Evolutionary conservation across 2,888 invertebrate species (phyloP), one percentile per base, ranked within the genome.

Genomic region (Orgyia antiqua): DNA sequence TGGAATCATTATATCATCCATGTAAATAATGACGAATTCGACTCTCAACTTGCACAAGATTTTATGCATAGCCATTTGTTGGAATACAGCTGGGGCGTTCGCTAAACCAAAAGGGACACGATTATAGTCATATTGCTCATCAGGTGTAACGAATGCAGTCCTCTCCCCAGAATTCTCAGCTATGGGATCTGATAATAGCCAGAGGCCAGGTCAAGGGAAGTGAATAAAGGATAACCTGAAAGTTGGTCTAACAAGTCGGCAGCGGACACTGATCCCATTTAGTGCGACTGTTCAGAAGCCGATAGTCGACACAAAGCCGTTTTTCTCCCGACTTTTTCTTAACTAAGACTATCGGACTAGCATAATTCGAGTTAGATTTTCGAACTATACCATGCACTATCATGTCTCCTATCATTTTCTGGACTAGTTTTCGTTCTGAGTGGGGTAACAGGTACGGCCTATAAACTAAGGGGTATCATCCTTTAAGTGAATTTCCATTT

Each of bases 1-100:
- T 2, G 46, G 44, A 1, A 51, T 45, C 0, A 60, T 20, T 0
- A 60, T 29, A 12, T 60, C 58, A 31, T 57, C 60, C 44, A 60
- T 49, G 12, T 19, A 19, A 7, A 19, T 19, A 8, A 19, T n/a
- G 0, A 24, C 38, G 5, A 21, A 39, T 2, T 23, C n/a, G 3
- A 32, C n/a, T 20, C 13, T 19, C 2, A 25, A 11, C 1, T 36
- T 31, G 0, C 23, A 26, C 3, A 57, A 13, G 8, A 54, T 37
- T 13, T 42, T 51, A 27, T 56, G 40, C 0, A 59, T 50, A 4
- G 44, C 10, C 4, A 42, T 10, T 8, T 43, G 27, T 27, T 53
- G 51, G 21, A 51, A 56, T 0, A 51, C 49, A 1, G 48, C 31
- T 0, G 55, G 54, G 2, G 43, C 54, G 17, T 55, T 58, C 1